A percentile compares a stretch with the other conserved stretches of the same genome.
Evolutionary conservation across 2,888 invertebrate species (phyloP).

Genomic region (Galeruca laticollis): DNA sequence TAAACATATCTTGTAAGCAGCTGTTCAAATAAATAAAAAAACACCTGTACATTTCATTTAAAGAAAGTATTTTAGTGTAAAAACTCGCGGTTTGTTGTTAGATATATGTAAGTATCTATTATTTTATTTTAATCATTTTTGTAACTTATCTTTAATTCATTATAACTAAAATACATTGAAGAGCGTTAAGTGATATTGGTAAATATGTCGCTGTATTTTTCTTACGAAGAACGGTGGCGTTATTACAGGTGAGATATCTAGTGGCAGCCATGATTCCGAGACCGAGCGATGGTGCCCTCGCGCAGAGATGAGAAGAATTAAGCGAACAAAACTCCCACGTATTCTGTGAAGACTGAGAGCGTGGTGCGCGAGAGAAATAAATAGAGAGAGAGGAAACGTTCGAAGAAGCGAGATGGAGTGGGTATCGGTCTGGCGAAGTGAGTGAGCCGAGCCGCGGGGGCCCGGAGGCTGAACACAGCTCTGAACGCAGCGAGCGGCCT

Average conservation of each 20-base stretch:
- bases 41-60: too few relatives aligned
- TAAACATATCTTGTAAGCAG: too few relatives aligned
- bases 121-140: neutral
- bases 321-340: constrained; percentile 57
- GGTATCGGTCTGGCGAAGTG: constrained; percentile 69
- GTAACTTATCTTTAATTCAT: neutral
- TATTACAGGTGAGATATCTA: constrained; percentile 42
- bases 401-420: constrained; percentile 29
- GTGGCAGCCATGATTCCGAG: constrained; percentile 64
- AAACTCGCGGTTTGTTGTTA: too few relatives aligned
- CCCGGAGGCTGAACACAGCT: constrained; percentile 75
- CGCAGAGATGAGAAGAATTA: constrained; percentile 58
- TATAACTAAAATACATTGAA: neutral
- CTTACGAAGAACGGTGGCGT: constrained; percentile 11
- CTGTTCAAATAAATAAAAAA: too few relatives aligned
- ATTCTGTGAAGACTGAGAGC: constrained; percentile 36
- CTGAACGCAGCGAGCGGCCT: constrained; percentile 63
- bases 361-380: constrained; percentile 46
- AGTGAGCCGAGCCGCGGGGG: constrained; percentile 68
- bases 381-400: constrained; percentile 55
- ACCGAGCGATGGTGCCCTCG: constrained; percentile 60
- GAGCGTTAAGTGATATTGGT: constrained; percentile 45
- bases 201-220: constrained; percentile 48
- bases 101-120: too few relatives aligned
- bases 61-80: too few relatives aligned